Conservation (phyloP, 2,797 vertebrate species). For the Cynopterus sphinx region DNA sequence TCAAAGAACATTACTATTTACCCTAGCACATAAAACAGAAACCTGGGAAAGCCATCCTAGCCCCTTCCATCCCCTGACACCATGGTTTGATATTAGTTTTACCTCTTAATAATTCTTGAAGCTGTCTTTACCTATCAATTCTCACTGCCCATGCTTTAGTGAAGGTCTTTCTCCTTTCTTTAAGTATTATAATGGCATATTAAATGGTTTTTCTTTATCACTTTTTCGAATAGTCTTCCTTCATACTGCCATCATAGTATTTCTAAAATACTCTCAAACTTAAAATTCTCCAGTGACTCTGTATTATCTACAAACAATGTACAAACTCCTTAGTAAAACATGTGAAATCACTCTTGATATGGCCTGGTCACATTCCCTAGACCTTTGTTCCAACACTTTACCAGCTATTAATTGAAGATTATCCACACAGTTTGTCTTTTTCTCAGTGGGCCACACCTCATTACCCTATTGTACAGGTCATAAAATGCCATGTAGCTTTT, state of each 20-base stretch:
- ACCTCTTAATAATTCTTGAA: background rate
- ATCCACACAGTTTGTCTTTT: background rate
- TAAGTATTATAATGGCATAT: background rate
- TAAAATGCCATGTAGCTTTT: background rate
- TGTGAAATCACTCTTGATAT: background rate
- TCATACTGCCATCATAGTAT: background rate
- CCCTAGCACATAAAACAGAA: background rate
- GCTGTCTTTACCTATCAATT: background rate
- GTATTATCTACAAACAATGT: background rate
- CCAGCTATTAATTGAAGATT: background rate
- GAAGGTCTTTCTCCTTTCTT: background rate
- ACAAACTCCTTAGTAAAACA: background rate
- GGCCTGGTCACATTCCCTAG: background rate
- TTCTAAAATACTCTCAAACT: constrained; percentile 15
- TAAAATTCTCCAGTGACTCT: background rate
- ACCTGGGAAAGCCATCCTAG: background rate
- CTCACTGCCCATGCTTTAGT: background rate
- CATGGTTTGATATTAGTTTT: background rate
- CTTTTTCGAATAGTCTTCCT: background rate
- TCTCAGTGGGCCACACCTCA: background rate
- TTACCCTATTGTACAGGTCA: background rate
- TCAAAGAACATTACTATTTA: background rate
- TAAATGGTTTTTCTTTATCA: background rate
- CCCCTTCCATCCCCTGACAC: background rate
- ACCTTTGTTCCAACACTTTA: background rate